These are phyloP conservation scores for Lasiurus cinereus DNA, from an alignment of 2,113 vertebrate genomes.

Conservation along the genomic window DNA sequence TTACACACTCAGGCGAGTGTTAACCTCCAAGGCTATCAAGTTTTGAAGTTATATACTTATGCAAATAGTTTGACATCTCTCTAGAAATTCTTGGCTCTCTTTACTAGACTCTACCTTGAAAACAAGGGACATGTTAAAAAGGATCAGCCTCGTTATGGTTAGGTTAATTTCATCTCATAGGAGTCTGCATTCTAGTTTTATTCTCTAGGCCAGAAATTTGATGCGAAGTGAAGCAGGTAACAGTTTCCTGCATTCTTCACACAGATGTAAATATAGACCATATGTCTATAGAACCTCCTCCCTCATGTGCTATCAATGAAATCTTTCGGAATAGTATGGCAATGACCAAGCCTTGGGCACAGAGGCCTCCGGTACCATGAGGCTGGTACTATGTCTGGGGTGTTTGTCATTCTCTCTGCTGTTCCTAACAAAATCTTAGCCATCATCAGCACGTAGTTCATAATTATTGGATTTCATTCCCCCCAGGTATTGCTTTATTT, in stretches of 20 bases:
- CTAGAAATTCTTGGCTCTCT: neutral
- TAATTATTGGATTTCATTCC: conserved; percentile 13
- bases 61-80: neutral
- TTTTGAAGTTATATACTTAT: neutral
- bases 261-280: neutral
- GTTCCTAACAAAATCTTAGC: neutral
- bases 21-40: neutral
- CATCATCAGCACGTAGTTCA: neutral
- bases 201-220: neutral
- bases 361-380: neutral
- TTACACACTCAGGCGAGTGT: neutral
- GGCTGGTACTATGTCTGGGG: neutral
- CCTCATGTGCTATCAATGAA: neutral
- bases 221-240: conserved; percentile 47
- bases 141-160: neutral
- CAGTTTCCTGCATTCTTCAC: neutral
- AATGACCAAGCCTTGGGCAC: neutral
- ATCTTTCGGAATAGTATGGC: neutral
- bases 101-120: neutral
- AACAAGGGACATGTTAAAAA: neutral
- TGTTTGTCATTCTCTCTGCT: neutral
- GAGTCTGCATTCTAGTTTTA: neutral
- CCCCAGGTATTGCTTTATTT: neutral
- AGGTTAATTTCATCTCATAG: neutral
- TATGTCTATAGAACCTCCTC: neutral